phyloP scores from a whole-genome alignment of 2,797 vertebrate species.

The Aphelocoma californica region DNA sequence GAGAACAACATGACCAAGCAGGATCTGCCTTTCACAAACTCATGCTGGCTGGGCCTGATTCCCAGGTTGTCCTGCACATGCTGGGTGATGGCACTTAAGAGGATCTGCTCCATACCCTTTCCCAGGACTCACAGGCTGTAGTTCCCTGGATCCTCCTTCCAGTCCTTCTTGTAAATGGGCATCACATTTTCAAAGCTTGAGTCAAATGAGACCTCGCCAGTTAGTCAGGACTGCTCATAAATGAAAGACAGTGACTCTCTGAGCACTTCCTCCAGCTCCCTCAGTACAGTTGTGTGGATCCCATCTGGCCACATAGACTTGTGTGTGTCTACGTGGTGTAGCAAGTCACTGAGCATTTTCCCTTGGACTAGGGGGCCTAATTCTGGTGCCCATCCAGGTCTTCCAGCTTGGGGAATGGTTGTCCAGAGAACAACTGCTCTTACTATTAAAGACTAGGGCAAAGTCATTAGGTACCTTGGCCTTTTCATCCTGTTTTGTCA shows the following conservation, averaged over 20 bases:
- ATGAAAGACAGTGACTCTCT: neutral
- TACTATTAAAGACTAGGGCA: neutral
- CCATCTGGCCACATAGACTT: rapidly evolving
- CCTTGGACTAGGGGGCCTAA: neutral
- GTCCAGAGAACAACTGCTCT: neutral
- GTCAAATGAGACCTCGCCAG: neutral
- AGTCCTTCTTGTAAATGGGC: neutral
- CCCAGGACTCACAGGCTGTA: neutral
- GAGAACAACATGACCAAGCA: neutral
- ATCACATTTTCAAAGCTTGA: neutral
- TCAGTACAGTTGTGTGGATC: neutral
- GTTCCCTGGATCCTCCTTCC: neutral
- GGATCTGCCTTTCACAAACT: neutral
- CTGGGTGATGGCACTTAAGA: neutral
- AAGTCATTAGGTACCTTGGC: neutral
- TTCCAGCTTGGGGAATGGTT: neutral
- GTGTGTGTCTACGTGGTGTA: rapidly evolving
- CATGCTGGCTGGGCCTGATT: neutral
- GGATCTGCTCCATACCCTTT: neutral
- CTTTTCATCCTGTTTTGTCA: neutral
- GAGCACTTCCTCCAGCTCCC: neutral
- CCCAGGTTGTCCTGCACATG: rapidly evolving
- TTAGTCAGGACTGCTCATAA: neutral
- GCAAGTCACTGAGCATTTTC: neutral
- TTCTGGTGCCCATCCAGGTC: neutral